Percentiles rank a stretch among this genome's conserved stretches.
phyloP scores from a whole-genome alignment of 2,113 vertebrate species.

The Passer domesticus region DNA sequence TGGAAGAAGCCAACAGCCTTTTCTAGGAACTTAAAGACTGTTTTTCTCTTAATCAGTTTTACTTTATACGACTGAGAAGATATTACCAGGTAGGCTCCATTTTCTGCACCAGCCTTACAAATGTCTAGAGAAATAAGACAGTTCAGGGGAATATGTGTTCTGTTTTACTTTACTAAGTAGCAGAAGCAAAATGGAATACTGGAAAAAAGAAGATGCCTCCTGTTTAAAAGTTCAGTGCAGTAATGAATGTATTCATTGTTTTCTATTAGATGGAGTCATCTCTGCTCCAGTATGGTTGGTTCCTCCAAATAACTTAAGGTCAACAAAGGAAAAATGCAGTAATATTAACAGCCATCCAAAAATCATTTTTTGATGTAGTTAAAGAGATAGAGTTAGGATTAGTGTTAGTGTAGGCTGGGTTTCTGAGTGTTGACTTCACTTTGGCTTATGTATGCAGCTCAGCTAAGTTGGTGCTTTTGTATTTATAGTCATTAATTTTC shows the following conservation, averaged over 20 bases:
- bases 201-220: not conserved
- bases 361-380: not conserved
- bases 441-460: not conserved
- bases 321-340: not conserved
- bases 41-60: constrained; percentile 33
- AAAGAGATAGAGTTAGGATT: not conserved
- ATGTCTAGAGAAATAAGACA: not conserved
- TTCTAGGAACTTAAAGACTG: constrained; percentile 24
- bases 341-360: not conserved
- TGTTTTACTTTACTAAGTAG: constrained; percentile 18
- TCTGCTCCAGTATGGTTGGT: not conserved
- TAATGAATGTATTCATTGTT: constrained; percentile 9
- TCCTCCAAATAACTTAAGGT: not conserved
- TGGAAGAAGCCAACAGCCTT: constrained; percentile 38
- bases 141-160: not conserved
- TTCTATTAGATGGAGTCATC: not conserved
- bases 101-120: not conserved
- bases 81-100: constrained; percentile 25
- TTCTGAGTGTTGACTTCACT: not conserved
- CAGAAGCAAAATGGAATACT: constrained; percentile 13
- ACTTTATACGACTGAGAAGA: constrained; percentile 14
- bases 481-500: constrained; percentile 7
- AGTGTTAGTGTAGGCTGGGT: not conserved
- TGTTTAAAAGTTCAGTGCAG: not conserved
- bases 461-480: not conserved